Evolutionary conservation across 2,113 vertebrate genomes (phyloP).

Genomic region (Carollia perspicillata): DNA sequence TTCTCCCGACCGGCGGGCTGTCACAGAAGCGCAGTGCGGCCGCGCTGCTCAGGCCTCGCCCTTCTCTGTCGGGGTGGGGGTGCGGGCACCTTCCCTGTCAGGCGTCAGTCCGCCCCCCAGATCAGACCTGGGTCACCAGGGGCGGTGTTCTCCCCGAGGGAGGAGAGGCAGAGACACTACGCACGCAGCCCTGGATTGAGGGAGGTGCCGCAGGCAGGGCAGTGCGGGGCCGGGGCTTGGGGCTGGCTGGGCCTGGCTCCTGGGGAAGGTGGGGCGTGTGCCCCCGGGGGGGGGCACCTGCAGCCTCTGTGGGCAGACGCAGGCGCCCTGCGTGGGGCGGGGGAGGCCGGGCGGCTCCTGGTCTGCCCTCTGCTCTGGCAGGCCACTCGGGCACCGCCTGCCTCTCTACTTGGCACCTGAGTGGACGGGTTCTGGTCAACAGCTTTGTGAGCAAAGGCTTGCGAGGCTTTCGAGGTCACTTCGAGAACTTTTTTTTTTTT

Average conservation of each 20-base stretch:
- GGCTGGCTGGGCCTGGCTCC: not conserved
- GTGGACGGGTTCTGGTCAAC: not conserved
- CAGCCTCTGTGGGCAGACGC: too few relatives aligned
- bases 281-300: not conserved
- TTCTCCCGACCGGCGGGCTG: not conserved
- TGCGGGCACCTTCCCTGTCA: not conserved
- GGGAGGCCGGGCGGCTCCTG: accelerated
- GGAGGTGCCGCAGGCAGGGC: not conserved
- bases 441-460: not conserved
- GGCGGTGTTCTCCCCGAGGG: accelerated
- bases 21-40: not conserved
- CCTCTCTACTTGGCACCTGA: not conserved
- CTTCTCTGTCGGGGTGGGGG: not conserved
- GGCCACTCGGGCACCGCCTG: accelerated
- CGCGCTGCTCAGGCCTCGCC: not conserved
- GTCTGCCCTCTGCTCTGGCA: not conserved
- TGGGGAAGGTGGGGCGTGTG: not conserved
- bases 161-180: not conserved
- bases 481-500: not conserved
- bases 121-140: accelerated
- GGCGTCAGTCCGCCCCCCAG: too few relatives aligned
- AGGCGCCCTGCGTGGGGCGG: not conserved
- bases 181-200: accelerated
- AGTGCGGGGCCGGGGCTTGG: accelerated
- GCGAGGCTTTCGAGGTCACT: not conserved